Evolutionary conservation across 2,888 invertebrate species (phyloP).

Genomic region (Prosopocoilus inquinatus): DNA sequence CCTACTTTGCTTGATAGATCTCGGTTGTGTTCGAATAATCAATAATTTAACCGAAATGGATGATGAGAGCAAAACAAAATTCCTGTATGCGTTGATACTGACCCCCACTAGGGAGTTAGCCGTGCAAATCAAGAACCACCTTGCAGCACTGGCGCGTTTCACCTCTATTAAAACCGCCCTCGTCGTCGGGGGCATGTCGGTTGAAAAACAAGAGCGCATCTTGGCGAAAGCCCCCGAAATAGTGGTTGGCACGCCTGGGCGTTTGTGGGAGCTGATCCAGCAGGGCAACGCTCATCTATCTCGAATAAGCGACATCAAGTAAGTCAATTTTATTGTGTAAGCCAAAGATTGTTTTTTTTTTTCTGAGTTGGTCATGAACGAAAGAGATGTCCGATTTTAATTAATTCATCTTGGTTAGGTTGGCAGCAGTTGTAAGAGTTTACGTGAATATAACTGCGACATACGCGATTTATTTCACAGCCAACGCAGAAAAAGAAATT

Average conservation of each 20-base stretch:
- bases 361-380: too few species aligned
- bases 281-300: slow-evolving; percentile 75
- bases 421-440: too few species aligned
- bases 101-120: slow-evolving; percentile 97
- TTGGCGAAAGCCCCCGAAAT: slow-evolving; percentile 83
- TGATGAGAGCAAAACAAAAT: slow-evolving; percentile 48
- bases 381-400: background rate
- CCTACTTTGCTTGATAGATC: slow-evolving; percentile 43
- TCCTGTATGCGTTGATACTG: slow-evolving; percentile 80
- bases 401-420: background rate
- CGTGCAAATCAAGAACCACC: slow-evolving; percentile 87
- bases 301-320: slow-evolving; percentile 70
- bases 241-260: slow-evolving; percentile 94
- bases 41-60: slow-evolving; percentile 53
- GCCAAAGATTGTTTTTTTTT: background rate
- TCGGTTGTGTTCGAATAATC: slow-evolving; percentile 62
- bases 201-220: slow-evolving; percentile 90
- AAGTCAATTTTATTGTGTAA: slow-evolving; percentile 29
- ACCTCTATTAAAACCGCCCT: slow-evolving; percentile 68
- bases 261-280: slow-evolving; percentile 90
- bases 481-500: too few species aligned
- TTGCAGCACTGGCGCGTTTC: slow-evolving; percentile 75
- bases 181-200: slow-evolving; percentile 91
- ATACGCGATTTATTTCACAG: too few species aligned
- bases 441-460: too few species aligned